A percentile compares a stretch with the other conserved stretches of the same genome.
Conservation (phyloP, 2,113 vertebrate genomes). For the Ovis canadensis region DNA sequence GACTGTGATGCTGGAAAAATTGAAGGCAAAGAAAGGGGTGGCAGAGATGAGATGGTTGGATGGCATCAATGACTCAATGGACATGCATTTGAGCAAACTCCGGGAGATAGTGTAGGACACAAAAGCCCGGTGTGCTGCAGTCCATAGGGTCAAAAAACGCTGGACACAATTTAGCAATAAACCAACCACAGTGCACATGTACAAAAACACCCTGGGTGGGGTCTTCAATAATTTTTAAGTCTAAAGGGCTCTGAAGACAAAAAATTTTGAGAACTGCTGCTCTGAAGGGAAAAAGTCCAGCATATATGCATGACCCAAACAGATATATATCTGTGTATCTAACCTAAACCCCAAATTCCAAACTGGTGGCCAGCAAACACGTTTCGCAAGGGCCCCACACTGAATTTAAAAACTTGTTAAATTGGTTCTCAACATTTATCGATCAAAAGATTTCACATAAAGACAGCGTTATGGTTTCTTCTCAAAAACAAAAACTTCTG, state of each 20-base stretch:
- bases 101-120: not conserved
- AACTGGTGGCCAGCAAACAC: not conserved
- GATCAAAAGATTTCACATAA: not conserved
- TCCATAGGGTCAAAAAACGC: not conserved
- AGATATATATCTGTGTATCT: not conserved
- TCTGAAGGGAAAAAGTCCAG: not conserved
- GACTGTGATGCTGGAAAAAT: not conserved
- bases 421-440: not conserved
- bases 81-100: not conserved
- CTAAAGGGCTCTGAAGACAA: not conserved
- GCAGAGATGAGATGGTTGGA: not conserved
- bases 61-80: not conserved
- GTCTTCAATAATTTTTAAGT: not conserved
- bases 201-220: not conserved
- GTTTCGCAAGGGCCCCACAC: not conserved
- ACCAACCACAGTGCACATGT: not conserved
- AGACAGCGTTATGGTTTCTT: not conserved
- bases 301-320: fast-evolving
- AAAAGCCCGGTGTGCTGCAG: not conserved
- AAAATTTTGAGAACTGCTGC: not conserved
- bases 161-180: not conserved
- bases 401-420: not conserved
- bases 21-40: not conserved
- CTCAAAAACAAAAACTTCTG: not conserved
- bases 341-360: not conserved